Evolutionary conservation across 2,888 invertebrate genomes (phyloP).

Genomic region (Amitus sp.): DNA sequence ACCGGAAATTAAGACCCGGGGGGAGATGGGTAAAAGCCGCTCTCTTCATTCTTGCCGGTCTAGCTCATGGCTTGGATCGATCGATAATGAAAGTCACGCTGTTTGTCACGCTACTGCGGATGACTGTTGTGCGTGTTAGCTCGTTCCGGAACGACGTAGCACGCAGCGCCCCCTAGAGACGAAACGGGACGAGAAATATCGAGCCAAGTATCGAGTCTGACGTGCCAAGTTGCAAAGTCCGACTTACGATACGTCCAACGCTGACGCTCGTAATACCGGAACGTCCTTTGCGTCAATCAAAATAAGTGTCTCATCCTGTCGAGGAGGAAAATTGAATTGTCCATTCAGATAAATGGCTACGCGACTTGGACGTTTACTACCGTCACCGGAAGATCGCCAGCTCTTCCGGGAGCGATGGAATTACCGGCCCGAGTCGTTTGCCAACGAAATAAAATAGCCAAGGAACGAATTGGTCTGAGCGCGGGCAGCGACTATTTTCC

Average conservation of each 20-base stretch:
- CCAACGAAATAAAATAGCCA: constrained; percentile 1
- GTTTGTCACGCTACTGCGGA: constrained; percentile 33
- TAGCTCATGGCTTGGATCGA: constrained; percentile 36
- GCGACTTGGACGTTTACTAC: not conserved
- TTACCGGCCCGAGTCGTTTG: not conserved
- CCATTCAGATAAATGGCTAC: not conserved
- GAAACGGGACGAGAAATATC: constrained; percentile 36
- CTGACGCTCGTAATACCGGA: not conserved
- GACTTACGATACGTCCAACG: not conserved
- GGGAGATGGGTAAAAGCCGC: constrained; percentile 33
- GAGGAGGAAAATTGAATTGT: constrained; percentile 2
- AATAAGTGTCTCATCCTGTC: not conserved
- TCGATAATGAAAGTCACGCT: constrained; percentile 37
- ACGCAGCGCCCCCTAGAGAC: constrained; percentile 22
- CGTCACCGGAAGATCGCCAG: not conserved
- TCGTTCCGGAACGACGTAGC: constrained; percentile 35
- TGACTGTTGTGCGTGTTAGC: constrained; percentile 37
- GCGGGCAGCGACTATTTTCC: constrained; percentile 40
- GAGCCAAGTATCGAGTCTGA: constrained; percentile 34
- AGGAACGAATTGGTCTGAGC: constrained; percentile 1
- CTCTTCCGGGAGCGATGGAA: constrained; percentile 2
- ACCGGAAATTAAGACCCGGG: constrained; percentile 34
- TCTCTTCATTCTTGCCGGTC: constrained; percentile 38
- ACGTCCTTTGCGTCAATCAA: constrained; percentile 5
- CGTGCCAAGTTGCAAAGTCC: constrained; percentile 11